A percentile compares a stretch with the other conserved stretches of the same genome.
These are phyloP conservation scores for Eutolmus rufibarbis DNA, from an alignment of 2,888 invertebrate genomes.

Conservation along the genomic window DNA sequence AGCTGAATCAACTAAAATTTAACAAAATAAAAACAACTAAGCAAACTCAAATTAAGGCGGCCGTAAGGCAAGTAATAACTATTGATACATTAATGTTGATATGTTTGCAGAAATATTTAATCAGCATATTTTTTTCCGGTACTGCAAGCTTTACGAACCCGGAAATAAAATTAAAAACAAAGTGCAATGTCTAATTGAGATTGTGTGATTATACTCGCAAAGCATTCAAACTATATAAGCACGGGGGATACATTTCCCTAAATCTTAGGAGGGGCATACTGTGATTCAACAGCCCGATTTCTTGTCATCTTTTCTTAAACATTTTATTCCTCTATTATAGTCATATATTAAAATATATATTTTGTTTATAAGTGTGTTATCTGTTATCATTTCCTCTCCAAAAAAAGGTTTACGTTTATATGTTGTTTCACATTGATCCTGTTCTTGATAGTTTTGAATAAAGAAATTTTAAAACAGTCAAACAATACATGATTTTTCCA, in stretches of 20 bases:
- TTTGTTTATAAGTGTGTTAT: constrained; percentile 39
- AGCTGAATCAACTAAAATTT: neutral
- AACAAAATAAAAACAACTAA: neutral
- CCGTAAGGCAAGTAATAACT: neutral
- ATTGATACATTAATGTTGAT: constrained; percentile 22
- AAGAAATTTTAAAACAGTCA: neutral
- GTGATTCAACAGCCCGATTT: constrained; percentile 50
- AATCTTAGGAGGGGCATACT: constrained; percentile 45
- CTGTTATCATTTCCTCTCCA: constrained; percentile 30
- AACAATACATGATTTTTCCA: neutral
- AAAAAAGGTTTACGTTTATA: constrained; percentile 3
- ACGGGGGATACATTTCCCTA: neutral
- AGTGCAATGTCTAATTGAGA: neutral
- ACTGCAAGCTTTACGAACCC: neutral
- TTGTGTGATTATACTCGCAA: neutral
- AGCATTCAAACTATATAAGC: constrained; percentile 3
- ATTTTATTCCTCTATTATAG: constrained; percentile 19
- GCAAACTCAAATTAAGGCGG: neutral
- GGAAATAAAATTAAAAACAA: neutral
- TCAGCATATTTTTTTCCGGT: neutral
- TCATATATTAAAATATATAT: constrained; percentile 41
- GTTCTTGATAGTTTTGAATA: constrained; percentile 28
- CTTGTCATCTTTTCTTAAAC: constrained; percentile 41
- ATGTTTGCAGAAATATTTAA: constrained; percentile 16
- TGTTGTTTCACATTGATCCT: constrained; percentile 18